A percentile compares a stretch with the other conserved stretches of the same genome.
Evolutionary conservation across 2,113 vertebrate genomes (phyloP).

Genomic region (Pygoscelis adeliae): DNA sequence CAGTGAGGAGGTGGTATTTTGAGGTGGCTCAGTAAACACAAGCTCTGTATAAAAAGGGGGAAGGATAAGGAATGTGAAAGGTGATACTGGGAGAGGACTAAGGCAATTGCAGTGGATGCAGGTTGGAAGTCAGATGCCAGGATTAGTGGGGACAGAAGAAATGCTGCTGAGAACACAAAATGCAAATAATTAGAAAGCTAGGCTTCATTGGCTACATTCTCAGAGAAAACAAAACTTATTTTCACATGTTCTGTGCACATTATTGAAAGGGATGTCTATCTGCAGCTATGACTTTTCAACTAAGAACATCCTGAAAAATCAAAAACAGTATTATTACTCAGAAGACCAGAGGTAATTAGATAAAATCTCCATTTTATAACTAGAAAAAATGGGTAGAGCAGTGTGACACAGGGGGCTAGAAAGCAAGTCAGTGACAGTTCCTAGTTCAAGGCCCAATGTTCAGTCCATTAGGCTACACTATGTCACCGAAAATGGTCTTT

Average conservation of each 20-base stretch:
- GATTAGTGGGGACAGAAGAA: neutral
- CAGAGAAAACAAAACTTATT: neutral
- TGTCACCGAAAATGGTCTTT: neutral
- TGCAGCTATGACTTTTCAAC: neutral
- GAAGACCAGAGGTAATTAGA: neutral
- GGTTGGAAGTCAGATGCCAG: neutral
- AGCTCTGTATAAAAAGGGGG: neutral
- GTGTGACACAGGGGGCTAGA: neutral
- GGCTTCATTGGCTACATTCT: neutral
- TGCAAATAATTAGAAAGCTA: neutral
- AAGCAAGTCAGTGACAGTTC: neutral
- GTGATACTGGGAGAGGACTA: neutral
- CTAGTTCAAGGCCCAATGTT: neutral
- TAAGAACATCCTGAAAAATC: neutral
- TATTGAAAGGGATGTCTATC: neutral
- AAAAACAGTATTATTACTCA: rapidly evolving
- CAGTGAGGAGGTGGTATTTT: neutral
- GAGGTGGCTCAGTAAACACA: neutral
- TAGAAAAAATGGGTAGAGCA: neutral
- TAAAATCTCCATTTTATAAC: neutral
- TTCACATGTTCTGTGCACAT: neutral
- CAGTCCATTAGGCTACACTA: neutral
- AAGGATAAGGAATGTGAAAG: neutral
- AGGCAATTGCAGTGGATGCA: neutral
- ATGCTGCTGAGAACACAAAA: neutral